These are phyloP conservation scores for Aurelia aurita DNA, from an alignment of 30 jellyfish, hydroid and myxozoan species.

Conservation along the genomic window DNA sequence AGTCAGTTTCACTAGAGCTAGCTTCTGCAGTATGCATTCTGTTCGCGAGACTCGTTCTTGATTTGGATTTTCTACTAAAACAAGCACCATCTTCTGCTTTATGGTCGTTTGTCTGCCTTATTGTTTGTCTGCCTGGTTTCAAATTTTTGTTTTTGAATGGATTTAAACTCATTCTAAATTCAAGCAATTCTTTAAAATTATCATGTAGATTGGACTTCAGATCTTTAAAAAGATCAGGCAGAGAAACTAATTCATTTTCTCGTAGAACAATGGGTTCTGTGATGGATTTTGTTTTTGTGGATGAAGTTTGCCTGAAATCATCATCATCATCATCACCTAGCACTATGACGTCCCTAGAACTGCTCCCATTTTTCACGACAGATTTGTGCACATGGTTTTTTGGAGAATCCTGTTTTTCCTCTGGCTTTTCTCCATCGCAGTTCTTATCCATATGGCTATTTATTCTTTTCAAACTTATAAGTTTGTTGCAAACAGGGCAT, in stretches of 20 bases:
- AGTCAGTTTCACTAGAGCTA: background rate
- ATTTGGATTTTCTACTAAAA: too few relatives aligned
- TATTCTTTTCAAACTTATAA: constrained; percentile 1
- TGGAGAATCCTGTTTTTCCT: too few relatives aligned
- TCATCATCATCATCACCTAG: constrained; percentile 20
- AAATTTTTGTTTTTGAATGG: constrained; percentile 2
- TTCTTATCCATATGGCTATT: constrained; percentile 20
- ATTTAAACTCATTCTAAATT: constrained; percentile 23
- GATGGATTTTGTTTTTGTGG: too few relatives aligned
- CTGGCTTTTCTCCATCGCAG: background rate
- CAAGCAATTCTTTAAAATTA: background rate
- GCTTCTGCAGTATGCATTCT: background rate
- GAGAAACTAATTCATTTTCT: too few relatives aligned
- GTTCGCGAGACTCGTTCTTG: too few relatives aligned
- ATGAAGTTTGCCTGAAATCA: background rate
- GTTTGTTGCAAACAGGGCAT: constrained; percentile 10
- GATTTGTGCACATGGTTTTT: background rate
- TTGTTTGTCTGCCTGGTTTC: too few relatives aligned
- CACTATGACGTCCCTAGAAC: background rate
- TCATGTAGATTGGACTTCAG: background rate
- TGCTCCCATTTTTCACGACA: background rate
- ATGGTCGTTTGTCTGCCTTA: too few relatives aligned
- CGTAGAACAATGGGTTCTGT: too few relatives aligned
- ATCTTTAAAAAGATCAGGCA: too few relatives aligned
- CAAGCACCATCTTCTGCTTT: too few relatives aligned